These are phyloP conservation scores for Drosophila guanche DNA, from an alignment of 1,140 invertebrate genomes.

Conservation along the genomic window DNA sequence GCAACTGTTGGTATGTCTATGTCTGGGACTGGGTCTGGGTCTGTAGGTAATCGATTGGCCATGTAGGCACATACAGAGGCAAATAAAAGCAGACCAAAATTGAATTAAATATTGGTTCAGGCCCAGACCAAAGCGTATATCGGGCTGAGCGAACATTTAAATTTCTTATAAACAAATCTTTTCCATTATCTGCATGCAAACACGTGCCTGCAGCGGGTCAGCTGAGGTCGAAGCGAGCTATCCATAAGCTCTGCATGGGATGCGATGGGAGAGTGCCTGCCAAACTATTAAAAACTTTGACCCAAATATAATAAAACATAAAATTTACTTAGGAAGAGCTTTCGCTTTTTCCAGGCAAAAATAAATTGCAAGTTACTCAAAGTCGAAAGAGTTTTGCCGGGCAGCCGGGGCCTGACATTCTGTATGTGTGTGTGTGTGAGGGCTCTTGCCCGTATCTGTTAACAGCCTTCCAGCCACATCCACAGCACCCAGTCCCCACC, in stretches of 20 bases:
- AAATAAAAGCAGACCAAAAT: slow-evolving; percentile 57
- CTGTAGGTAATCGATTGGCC: slow-evolving; percentile 65
- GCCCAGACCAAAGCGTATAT: slow-evolving; percentile 11
- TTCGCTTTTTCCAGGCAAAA: slow-evolving; percentile 11
- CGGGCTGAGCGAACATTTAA: slow-evolving; percentile 42
- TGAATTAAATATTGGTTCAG: slow-evolving; percentile 57
- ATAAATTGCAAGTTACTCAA: slow-evolving; percentile 5
- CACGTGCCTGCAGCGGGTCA: slow-evolving; percentile 38
- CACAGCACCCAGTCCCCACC: not conserved
- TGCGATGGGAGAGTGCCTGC: slow-evolving; percentile 40
- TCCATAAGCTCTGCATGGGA: slow-evolving; percentile 48
- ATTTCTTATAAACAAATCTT: slow-evolving; percentile 67
- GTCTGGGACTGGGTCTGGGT: slow-evolving; percentile 15
- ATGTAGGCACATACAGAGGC: slow-evolving; percentile 22
- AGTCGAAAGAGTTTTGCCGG: slow-evolving; percentile 1
- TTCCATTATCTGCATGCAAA: slow-evolving; percentile 46
- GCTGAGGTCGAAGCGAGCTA: slow-evolving; percentile 26
- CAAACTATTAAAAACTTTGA: slow-evolving; percentile 78
- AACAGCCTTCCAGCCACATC: slow-evolving; percentile 10
- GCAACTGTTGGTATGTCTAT: not conserved
- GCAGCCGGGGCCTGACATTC: not conserved
- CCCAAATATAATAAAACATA: slow-evolving; percentile 76
- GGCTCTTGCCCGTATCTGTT: slow-evolving; percentile 23
- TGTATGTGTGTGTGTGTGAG: not conserved
- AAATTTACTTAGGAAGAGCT: slow-evolving; percentile 59